Percentiles rank a stretch among this genome's conserved stretches.
phyloP scores from a whole-genome alignment of 2,888 invertebrate species.

The Pterostichus niger region DNA sequence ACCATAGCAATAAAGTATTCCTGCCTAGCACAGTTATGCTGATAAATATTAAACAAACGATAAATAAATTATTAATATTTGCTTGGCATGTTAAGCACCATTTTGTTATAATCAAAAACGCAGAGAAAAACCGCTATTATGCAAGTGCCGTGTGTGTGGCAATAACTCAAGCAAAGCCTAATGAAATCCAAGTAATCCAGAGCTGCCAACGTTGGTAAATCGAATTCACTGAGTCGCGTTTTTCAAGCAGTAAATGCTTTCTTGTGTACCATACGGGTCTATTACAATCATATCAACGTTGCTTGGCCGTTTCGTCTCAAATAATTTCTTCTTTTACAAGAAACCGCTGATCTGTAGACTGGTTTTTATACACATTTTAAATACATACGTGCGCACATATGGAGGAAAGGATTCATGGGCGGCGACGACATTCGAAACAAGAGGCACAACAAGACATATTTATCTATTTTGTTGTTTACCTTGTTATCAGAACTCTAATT shows the following conservation, averaged over 20 bases:
- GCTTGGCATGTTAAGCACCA: conserved; percentile 44
- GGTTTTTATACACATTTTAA: conserved; percentile 42
- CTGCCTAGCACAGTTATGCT: not conserved
- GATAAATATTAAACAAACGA: conserved; percentile 20
- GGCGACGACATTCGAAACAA: not conserved
- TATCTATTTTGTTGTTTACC: too few relatives aligned
- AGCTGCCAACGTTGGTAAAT: conserved; percentile 32
- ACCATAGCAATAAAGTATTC: not conserved
- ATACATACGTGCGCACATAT: conserved; percentile 20
- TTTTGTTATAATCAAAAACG: conserved; percentile 40
- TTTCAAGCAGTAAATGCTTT: conserved; percentile 28
- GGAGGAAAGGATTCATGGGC: not conserved
- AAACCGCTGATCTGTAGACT: conserved; percentile 47
- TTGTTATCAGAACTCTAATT: too few relatives aligned
- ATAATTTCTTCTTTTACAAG: conserved; percentile 65
- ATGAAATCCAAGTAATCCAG: conserved; percentile 54
- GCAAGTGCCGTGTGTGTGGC: conserved; percentile 33
- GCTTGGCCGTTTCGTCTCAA: conserved; percentile 56
- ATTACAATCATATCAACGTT: conserved; percentile 65
- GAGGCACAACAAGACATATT: not conserved
- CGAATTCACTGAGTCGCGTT: conserved; percentile 46
- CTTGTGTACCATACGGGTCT: conserved; percentile 61
- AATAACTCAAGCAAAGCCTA: conserved; percentile 42
- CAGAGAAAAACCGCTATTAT: conserved; percentile 31
- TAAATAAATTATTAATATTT: conserved; percentile 44